phyloP scores from a whole-genome alignment of 2,888 invertebrate species.

The Agrotis puta region DNA sequence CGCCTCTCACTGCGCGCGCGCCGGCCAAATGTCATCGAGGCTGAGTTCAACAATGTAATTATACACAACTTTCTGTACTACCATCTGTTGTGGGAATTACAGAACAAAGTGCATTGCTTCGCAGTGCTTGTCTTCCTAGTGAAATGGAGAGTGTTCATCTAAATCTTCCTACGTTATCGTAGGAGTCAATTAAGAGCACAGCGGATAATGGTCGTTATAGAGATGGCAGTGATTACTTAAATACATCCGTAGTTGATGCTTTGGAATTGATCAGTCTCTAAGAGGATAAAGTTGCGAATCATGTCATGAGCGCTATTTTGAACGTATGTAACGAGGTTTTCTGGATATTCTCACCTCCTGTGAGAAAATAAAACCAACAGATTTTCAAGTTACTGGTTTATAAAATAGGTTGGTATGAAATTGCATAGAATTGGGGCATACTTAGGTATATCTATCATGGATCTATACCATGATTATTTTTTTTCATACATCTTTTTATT shows the following conservation, averaged over 20 bases:
- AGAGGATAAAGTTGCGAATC: not conserved
- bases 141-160: constrained; percentile 56
- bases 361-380: not conserved
- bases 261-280: constrained; percentile 21
- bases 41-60: constrained; percentile 64
- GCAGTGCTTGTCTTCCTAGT: constrained; percentile 39
- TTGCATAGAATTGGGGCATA: not conserved
- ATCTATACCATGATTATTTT: too few species aligned
- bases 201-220: constrained; percentile 22
- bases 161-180: constrained; percentile 38
- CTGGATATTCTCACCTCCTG: not conserved
- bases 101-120: constrained; percentile 36
- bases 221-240: constrained; percentile 39
- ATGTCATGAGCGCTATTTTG: not conserved
- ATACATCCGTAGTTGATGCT: constrained; percentile 29
- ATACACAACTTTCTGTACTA: constrained; percentile 40
- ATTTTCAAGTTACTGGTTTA: not conserved
- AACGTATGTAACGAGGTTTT: not conserved
- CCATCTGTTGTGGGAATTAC: constrained; percentile 56
- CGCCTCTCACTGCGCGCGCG: constrained; percentile 77
- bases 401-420: not conserved
- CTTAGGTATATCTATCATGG: not conserved
- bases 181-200: constrained; percentile 52
- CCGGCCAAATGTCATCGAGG: constrained; percentile 83
- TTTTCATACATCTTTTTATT: too few species aligned